Percentiles rank a stretch among this genome's conserved stretches.
These are phyloP conservation scores for Metallyticus violacea DNA, from an alignment of 2,888 invertebrate genomes.

Conservation along the genomic window DNA sequence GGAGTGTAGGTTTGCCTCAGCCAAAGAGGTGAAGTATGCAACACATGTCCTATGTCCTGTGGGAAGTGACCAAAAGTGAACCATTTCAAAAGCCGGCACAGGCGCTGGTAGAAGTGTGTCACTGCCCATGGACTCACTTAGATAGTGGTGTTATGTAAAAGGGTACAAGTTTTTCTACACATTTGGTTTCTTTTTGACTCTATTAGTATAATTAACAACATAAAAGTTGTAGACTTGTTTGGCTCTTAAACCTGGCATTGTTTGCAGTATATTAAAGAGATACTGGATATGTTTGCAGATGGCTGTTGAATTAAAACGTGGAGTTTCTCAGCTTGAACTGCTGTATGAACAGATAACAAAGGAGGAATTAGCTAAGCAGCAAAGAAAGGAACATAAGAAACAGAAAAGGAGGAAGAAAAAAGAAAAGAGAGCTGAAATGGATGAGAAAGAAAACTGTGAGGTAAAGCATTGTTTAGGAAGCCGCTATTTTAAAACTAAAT, in stretches of 20 bases:
- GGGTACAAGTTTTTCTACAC: too few species aligned
- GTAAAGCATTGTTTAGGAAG: too few species aligned
- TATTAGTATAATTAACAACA: background rate
- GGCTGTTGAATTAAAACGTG: conserved; percentile 84
- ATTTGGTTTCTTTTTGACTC: too few species aligned
- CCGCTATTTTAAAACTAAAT: too few species aligned
- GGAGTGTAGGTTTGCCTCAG: too few species aligned
- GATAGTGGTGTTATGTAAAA: too few species aligned
- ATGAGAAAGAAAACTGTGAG: conserved; percentile 48
- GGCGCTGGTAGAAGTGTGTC: too few species aligned
- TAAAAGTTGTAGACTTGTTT: background rate
- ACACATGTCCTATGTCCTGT: too few species aligned
- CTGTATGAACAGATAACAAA: conserved; percentile 84
- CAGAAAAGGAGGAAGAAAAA: conserved; percentile 64
- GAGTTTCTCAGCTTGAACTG: conserved; percentile 83
- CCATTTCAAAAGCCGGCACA: too few species aligned
- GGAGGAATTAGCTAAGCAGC: conserved; percentile 81
- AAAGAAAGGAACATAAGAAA: conserved; percentile 84
- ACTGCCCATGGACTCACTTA: too few species aligned
- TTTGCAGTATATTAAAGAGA: background rate
- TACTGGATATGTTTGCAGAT: conserved; percentile 49
- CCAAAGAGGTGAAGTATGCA: too few species aligned
- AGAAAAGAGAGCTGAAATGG: conserved; percentile 63
- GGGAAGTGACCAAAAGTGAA: too few species aligned
- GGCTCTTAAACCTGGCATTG: background rate